Conservation (phyloP, 2,113 vertebrate genomes). For the Blennius ocellaris region DNA sequence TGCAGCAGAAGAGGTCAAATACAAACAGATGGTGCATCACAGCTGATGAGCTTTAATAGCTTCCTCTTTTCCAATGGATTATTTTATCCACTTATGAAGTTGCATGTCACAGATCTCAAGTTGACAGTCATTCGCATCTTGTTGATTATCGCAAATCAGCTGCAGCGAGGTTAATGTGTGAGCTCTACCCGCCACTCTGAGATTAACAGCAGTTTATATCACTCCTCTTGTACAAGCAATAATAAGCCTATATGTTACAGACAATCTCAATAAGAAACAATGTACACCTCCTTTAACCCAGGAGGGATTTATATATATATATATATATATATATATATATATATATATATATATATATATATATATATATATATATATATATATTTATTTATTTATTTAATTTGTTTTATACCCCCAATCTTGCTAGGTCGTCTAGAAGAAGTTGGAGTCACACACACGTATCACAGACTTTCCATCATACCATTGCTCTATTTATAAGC, state of each 20-base stretch:
- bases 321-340: too few relatives aligned
- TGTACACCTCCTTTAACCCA: conserved; percentile 24
- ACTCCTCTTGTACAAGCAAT: not conserved
- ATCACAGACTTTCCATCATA: conserved; percentile 67
- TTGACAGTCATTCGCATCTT: not conserved
- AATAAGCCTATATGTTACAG: not conserved
- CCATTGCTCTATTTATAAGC: conserved; percentile 74
- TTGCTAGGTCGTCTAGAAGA: conserved; percentile 57
- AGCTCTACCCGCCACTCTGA: not conserved
- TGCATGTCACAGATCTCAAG: not conserved
- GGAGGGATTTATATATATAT: too few relatives aligned
- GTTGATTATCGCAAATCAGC: not conserved
- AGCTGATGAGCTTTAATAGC: not conserved
- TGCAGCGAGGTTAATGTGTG: not conserved
- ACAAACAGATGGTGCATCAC: not conserved
- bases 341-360: too few relatives aligned
- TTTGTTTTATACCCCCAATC: conserved; percentile 2
- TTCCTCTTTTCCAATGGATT: not conserved
- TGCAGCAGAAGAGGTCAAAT: not conserved
- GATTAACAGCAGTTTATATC: not conserved
- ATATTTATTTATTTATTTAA: not conserved
- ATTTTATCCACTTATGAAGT: not conserved
- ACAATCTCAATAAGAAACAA: conserved; percentile 2
- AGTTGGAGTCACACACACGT: conserved; percentile 52
- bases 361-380: too few relatives aligned